phyloP scores from a whole-genome alignment of 2,113 vertebrate genomes.

The Poeciliopsis occidentalis region DNA sequence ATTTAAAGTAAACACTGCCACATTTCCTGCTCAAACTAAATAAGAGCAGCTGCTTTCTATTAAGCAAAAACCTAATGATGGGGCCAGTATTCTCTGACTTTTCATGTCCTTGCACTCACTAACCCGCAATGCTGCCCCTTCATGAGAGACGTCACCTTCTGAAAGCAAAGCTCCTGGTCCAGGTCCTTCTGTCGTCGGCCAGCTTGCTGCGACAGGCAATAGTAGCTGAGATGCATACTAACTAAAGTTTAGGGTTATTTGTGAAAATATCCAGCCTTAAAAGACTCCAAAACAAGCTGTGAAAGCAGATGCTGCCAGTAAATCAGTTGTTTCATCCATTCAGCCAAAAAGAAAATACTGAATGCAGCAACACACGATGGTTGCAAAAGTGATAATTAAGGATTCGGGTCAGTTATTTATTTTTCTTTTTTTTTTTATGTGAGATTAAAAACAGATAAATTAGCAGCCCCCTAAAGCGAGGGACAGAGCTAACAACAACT shows the following conservation, averaged over 20 bases:
- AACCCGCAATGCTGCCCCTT: slow-evolving; percentile 12
- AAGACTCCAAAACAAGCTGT: slow-evolving; percentile 3
- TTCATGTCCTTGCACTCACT: slow-evolving; percentile 43
- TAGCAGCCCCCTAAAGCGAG: background rate
- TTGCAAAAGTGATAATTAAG: slow-evolving; percentile 7
- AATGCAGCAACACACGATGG: background rate
- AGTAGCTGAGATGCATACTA: slow-evolving; percentile 50
- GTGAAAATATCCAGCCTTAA: slow-evolving; percentile 16
- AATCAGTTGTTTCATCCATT: background rate
- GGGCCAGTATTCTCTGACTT: slow-evolving; percentile 22
- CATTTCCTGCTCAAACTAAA: slow-evolving; percentile 4
- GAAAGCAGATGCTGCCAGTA: background rate
- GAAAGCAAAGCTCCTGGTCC: slow-evolving; percentile 49
- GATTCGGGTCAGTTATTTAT: background rate
- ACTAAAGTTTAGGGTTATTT: slow-evolving; percentile 42
- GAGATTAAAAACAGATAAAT: background rate
- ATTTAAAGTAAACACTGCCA: slow-evolving; percentile 1
- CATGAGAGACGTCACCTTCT: slow-evolving; percentile 65
- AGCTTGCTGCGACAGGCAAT: slow-evolving; percentile 40
- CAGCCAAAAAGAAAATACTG: background rate
- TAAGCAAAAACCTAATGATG: slow-evolving; percentile 4
- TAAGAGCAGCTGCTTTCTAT: slow-evolving; percentile 8
- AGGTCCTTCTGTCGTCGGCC: slow-evolving; percentile 47
- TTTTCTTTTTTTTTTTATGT: background rate
- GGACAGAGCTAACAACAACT: background rate